phyloP scores from a whole-genome alignment of 1,140 invertebrate species.

The Pogonognathellus flavescens region DNA sequence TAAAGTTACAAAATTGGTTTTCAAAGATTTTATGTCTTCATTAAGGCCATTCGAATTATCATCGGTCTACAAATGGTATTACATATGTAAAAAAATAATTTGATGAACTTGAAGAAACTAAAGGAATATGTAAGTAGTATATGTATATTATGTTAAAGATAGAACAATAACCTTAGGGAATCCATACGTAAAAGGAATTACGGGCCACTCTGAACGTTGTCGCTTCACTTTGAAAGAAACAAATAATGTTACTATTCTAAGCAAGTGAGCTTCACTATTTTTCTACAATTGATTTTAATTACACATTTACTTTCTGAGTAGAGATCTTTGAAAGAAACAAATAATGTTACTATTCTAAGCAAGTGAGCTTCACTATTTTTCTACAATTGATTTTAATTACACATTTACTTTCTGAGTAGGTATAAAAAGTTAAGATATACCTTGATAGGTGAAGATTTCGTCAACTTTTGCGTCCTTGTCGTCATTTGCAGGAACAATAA shows the following conservation, averaged over 20 bases:
- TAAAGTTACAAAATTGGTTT: not conserved
- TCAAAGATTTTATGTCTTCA: not conserved
- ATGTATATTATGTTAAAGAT: no score
- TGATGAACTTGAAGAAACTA: no score
- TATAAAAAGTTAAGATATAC: not conserved
- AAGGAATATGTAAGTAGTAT: no score
- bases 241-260: not conserved
- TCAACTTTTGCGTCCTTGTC: not conserved
- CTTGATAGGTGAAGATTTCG: conserved; percentile 26
- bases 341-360: not conserved
- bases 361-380: no score
- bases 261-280: no score
- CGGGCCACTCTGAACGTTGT: not conserved
- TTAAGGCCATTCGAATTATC: not conserved
- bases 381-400: not conserved
- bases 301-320: not conserved
- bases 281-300: not conserved
- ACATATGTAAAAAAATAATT: no score
- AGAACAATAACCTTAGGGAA: not conserved
- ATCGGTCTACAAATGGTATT: not conserved
- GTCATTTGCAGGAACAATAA: not conserved
- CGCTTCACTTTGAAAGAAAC: not conserved
- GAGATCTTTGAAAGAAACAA: not conserved
- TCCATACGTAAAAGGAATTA: not conserved
- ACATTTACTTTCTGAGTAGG: not conserved